Conservation (phyloP, 1,140 invertebrate genomes). For the Asobara japonica region DNA sequence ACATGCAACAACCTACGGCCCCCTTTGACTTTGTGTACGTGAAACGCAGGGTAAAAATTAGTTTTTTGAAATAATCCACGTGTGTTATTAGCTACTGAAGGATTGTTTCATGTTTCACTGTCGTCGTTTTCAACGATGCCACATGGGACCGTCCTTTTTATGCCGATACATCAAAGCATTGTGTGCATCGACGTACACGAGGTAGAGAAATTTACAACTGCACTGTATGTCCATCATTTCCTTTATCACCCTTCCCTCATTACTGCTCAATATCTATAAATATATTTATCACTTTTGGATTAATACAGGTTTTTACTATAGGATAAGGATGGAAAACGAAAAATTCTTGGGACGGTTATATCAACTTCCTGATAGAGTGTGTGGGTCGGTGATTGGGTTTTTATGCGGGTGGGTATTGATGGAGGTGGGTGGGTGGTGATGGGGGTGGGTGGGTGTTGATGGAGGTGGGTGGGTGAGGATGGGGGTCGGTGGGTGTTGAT, state of each 20-base stretch:
- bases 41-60: slow-evolving; percentile 57
- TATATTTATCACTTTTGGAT: neutral
- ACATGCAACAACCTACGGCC: slow-evolving; percentile 31
- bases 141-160: slow-evolving; percentile 52
- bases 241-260: neutral
- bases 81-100: slow-evolving; percentile 65
- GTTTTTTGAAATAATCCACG: slow-evolving; percentile 65
- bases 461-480: too few species aligned
- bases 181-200: slow-evolving; percentile 45
- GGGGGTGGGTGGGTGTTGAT: too few species aligned
- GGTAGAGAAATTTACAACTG: slow-evolving; percentile 42
- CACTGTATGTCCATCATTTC: slow-evolving; percentile 21
- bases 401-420: too few species aligned
- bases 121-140: slow-evolving; percentile 55
- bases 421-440: too few species aligned
- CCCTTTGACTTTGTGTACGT: slow-evolving; percentile 61
- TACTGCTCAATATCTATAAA: neutral
- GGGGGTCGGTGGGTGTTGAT: too few species aligned
- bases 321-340: neutral
- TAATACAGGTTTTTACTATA: neutral
- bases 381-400: too few species aligned
- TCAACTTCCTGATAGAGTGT: too few species aligned
- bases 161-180: slow-evolving; percentile 64
- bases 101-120: slow-evolving; percentile 65
- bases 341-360: too few species aligned